Evolutionary conservation across 2,113 vertebrate species (phyloP).

Genomic region (Procapra przewalskii): DNA sequence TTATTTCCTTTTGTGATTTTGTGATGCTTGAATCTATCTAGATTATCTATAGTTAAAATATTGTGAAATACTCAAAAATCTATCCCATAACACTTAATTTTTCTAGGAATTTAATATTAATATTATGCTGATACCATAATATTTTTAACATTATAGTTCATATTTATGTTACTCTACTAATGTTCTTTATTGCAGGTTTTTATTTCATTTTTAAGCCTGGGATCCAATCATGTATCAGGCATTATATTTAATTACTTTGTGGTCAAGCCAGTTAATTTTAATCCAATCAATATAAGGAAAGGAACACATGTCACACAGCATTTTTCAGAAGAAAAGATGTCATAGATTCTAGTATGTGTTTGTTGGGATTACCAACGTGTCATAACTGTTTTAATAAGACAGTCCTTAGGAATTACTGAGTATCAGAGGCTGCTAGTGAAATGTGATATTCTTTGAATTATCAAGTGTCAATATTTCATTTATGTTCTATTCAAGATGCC

Average conservation of each 20-base stretch:
- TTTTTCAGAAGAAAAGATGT: slow-evolving; percentile 15
- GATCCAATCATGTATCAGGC: neutral
- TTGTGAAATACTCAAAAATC: neutral
- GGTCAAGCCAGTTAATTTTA: slow-evolving; percentile 19
- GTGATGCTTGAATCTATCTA: neutral
- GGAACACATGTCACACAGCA: neutral
- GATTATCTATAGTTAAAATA: neutral
- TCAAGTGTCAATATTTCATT: neutral
- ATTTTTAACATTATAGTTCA: neutral
- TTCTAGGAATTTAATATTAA: slow-evolving; percentile 14
- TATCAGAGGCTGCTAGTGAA: neutral
- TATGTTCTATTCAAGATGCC: neutral
- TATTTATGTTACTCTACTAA: neutral
- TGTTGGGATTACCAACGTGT: neutral
- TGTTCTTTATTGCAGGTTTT: neutral
- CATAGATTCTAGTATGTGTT: neutral
- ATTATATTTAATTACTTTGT: slow-evolving; percentile 18
- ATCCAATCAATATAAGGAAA: neutral
- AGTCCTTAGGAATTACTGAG: neutral
- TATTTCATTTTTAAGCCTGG: neutral
- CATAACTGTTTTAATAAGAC: neutral
- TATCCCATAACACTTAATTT: neutral
- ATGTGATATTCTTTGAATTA: slow-evolving; percentile 19
- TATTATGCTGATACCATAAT: neutral
- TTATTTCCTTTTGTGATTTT: neutral